Evolutionary conservation across 1,140 invertebrate species (phyloP).

Genomic region (Calliphora vicina): DNA sequence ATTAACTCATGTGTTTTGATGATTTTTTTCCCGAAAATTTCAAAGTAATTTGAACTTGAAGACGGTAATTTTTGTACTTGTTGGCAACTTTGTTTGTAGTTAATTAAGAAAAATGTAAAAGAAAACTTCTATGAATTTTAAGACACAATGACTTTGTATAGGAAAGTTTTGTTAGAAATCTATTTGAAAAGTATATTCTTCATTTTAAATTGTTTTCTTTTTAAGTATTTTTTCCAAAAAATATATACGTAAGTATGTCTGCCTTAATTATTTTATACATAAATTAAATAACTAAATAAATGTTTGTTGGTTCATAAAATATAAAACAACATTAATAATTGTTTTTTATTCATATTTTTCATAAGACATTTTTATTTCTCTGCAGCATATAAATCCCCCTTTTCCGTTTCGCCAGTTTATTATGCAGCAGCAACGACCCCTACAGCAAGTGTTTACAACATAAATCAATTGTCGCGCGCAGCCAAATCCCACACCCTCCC

Average conservation of each 20-base stretch:
- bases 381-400: not conserved
- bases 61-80: not conserved
- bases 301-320: constrained; percentile 1
- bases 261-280: not conserved
- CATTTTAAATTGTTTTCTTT: too few species aligned
- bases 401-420: not conserved
- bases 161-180: too few species aligned
- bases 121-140: too few species aligned
- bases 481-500: not conserved
- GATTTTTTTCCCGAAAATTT: not conserved
- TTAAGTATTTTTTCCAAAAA: too few species aligned
- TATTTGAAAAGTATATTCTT: too few species aligned
- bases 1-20: not conserved
- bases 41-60: not conserved
- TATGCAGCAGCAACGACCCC: not conserved
- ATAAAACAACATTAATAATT: not conserved
- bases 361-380: not conserved
- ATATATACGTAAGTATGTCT: too few species aligned
- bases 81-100: not conserved
- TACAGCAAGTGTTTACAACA: constrained; percentile 23
- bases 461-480: constrained; percentile 22
- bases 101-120: not conserved
- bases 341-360: not conserved
- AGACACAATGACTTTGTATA: not conserved
- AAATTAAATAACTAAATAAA: not conserved